Base-by-base conservation (phyloP, 2,888 invertebrate genomes). In the Archaeoteleia sp. region DNA sequence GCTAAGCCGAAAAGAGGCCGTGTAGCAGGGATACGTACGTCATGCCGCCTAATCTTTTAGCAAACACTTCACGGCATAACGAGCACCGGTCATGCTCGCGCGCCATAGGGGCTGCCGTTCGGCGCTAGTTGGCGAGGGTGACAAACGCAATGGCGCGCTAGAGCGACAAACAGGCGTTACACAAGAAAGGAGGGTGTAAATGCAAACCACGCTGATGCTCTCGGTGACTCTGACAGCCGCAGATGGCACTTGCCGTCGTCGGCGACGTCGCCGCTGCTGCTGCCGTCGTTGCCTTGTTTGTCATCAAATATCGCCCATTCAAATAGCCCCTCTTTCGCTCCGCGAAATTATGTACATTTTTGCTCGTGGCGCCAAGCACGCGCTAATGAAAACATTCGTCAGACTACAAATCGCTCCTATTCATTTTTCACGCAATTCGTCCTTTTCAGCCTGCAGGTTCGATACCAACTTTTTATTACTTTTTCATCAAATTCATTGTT, bases 171-270 rank as follows among this genome's bases (percentile, higher is more conserved):
- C 57, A 32, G 43, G 39, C 30, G 49, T 55, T 37, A 55, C 49
- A 49, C 55, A 55, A 63, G 63, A 63, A 63, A 49, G 55, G 63
- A 63, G 63, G 55, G 63, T 48, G 63, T 55, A 48, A 55, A 55
- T 55, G 49, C 43, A 49, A 63, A 63, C 63, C 55, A 30, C 37
- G 55, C 55, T 49, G 55, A 55, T 63, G 63, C 53, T 53, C 54
- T 40, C 29, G 45, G 63, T 55, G 65, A 53, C 55, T 55, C 70
- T 72, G 75, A 74, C 77, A 73, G 76, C 71, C 75, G 72, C 78
- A 78, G 79, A 79, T 79, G 79, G 76, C 76, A 78, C 77, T 79
- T 78, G 75, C 72, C 53, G 67, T 53, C 74, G 29, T 8, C 29
- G 29, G 1, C 1, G 57, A 39, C 57, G 57, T 45, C 51, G 42